Evolutionary conservation across 1,140 invertebrate species (phyloP).

Genomic region (Leptinotarsa texana): DNA sequence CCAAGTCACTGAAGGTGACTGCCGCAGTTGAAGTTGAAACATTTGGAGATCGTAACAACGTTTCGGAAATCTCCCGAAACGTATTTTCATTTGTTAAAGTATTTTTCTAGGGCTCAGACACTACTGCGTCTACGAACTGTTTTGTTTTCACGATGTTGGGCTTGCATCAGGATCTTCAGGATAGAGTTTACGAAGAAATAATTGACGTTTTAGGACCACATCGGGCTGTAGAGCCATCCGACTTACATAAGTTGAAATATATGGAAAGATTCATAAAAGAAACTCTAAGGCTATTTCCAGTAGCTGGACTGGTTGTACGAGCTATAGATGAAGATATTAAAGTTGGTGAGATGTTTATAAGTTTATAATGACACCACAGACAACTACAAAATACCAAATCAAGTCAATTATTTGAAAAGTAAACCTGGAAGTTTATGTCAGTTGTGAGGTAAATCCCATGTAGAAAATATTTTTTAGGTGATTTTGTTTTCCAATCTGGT

Average conservation of each 20-base stretch:
- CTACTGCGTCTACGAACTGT: constrained; percentile 37
- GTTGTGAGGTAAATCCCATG: no score
- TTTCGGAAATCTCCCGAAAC: background rate
- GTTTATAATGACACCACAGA: no score
- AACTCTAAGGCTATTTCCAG: constrained; percentile 66
- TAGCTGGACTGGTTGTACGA: constrained; percentile 62
- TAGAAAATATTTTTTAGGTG: constrained; percentile 25
- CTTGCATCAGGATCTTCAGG: constrained; percentile 48
- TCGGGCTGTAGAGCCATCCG: constrained; percentile 55
- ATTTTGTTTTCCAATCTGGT: constrained; percentile 36
- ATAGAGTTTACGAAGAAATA: constrained; percentile 64
- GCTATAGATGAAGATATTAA: constrained; percentile 54
- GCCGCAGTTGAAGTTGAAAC: no score
- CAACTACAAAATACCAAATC: no score
- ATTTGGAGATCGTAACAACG: no score
- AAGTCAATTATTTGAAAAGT: no score
- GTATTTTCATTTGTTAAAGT: background rate
- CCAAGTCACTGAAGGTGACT: no score
- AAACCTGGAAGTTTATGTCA: no score
- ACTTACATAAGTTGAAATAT: constrained; percentile 64
- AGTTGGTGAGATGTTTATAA: constrained; percentile 28
- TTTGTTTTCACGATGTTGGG: constrained; percentile 44
- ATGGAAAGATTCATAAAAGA: constrained; percentile 69
- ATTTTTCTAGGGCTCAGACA: constrained; percentile 40
- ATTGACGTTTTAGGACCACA: constrained; percentile 57